Evolutionary conservation across 2,113 vertebrate genomes (phyloP).

Genomic region (Gobiocypris rarus): DNA sequence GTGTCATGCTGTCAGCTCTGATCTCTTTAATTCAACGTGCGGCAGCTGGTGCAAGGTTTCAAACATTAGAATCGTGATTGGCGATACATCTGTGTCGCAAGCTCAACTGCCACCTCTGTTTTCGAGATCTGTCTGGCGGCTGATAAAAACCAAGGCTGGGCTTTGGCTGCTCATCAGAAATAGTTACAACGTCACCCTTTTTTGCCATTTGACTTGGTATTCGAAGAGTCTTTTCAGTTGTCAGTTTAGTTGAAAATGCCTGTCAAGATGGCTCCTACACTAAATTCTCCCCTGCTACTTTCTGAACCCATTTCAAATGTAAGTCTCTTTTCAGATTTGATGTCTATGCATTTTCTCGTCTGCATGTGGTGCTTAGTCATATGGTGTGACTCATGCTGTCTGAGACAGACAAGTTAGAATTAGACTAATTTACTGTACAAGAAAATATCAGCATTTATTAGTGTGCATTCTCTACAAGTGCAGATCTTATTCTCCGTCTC

Average conservation of each 20-base stretch:
- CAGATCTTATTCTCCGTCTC: neutral
- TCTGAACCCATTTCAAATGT: slow-evolving; percentile 24
- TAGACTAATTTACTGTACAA: slow-evolving; percentile 4
- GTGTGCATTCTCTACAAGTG: neutral
- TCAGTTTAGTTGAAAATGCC: slow-evolving; percentile 29
- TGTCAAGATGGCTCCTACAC: slow-evolving; percentile 1
- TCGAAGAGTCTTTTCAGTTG: neutral
- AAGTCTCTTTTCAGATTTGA: slow-evolving; percentile 32
- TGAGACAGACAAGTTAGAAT: neutral
- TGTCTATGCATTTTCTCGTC: neutral
- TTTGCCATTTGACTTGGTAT: neutral
- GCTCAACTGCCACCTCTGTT: neutral
- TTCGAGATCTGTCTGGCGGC: slow-evolving; percentile 29
- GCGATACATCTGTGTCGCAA: neutral
- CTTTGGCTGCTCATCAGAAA: slow-evolving; percentile 33
- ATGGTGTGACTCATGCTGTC: neutral
- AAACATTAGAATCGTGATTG: neutral
- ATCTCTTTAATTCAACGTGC: slow-evolving; percentile 12
- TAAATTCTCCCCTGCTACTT: slow-evolving; percentile 13
- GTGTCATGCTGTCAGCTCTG: slow-evolving; percentile 28
- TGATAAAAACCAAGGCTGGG: slow-evolving; percentile 37
- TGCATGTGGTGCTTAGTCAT: slow-evolving; percentile 1
- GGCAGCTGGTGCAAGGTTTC: neutral
- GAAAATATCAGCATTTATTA: neutral
- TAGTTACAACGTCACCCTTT: neutral